A percentile compares a stretch with the other conserved stretches of the same genome.
Evolutionary conservation across 2,888 invertebrate species (phyloP).

Genomic region (Drosophila infuscata): DNA sequence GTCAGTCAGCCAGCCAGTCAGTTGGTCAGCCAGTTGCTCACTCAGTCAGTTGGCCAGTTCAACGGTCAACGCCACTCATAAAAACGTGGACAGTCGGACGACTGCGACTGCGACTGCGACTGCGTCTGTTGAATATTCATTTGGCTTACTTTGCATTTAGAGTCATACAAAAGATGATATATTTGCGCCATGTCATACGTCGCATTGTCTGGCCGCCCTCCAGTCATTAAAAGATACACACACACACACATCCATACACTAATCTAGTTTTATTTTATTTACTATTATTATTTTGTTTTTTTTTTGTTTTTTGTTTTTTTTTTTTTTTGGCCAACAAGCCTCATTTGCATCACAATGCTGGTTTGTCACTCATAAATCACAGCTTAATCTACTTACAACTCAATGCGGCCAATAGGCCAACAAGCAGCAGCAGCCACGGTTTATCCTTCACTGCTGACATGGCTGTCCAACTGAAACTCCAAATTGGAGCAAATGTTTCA

Average conservation of each 20-base stretch:
- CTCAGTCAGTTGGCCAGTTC: constrained; percentile 52
- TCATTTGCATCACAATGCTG: constrained; percentile 73
- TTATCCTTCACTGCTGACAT: constrained; percentile 73
- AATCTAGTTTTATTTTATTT: constrained; percentile 26
- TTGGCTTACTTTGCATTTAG: constrained; percentile 67
- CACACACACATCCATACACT: constrained; percentile 10
- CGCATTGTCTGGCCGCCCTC: constrained; percentile 66
- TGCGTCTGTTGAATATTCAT: constrained; percentile 72
- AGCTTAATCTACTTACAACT: constrained; percentile 77
- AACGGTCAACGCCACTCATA: constrained; percentile 72
- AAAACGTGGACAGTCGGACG: constrained; percentile 45
- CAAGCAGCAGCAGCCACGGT: constrained; percentile 59
- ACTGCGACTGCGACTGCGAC: neutral
- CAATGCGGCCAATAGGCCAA: constrained; percentile 78
- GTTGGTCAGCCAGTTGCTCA: constrained; percentile 45
- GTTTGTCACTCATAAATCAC: constrained; percentile 62
- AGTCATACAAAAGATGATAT: constrained; percentile 70
- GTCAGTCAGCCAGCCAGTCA: constrained; percentile 29
- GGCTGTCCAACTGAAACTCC: constrained; percentile 47
- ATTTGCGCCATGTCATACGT: constrained; percentile 46
- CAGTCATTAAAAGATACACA: constrained; percentile 55
- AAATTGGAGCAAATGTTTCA: constrained; percentile 24
- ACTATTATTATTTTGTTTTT: neutral
- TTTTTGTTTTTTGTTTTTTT: constrained; percentile 22
- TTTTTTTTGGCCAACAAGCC: constrained; percentile 37